phyloP scores from a whole-genome alignment of 2,888 invertebrate species.

The Drosophila anomalipes region DNA sequence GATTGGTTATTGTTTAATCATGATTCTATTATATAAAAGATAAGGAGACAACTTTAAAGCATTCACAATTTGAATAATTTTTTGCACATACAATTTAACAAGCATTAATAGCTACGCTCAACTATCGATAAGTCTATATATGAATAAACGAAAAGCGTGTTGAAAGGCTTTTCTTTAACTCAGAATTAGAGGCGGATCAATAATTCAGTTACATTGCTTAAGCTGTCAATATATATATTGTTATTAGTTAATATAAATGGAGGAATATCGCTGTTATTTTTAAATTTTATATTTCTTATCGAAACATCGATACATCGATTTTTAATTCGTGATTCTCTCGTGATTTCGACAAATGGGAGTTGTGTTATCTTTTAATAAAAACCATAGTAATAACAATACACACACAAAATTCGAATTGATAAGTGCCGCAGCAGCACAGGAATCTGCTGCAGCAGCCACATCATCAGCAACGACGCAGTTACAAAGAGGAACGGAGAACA shows the following conservation, averaged over 20 bases:
- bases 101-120: neutral
- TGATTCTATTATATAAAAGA: neutral
- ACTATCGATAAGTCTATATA: neutral
- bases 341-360: slow-evolving; percentile 36
- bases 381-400: neutral
- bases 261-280: slow-evolving; percentile 5
- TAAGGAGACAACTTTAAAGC: neutral
- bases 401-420: slow-evolving; percentile 16
- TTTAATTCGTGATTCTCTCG: neutral
- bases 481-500: neutral
- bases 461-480: slow-evolving; percentile 16
- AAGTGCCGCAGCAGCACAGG: slow-evolving; percentile 13
- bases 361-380: slow-evolving; percentile 47
- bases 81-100: neutral
- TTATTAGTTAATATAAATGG: neutral
- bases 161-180: neutral
- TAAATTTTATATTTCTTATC: neutral
- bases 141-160: neutral
- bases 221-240: neutral
- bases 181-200: neutral
- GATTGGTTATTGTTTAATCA: neutral
- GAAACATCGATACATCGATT: slow-evolving; percentile 40
- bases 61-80: neutral
- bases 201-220: neutral
- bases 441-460: slow-evolving; percentile 32